Base-by-base conservation (phyloP, 2,797 vertebrate species). In the Megaceryle alcyon region DNA sequence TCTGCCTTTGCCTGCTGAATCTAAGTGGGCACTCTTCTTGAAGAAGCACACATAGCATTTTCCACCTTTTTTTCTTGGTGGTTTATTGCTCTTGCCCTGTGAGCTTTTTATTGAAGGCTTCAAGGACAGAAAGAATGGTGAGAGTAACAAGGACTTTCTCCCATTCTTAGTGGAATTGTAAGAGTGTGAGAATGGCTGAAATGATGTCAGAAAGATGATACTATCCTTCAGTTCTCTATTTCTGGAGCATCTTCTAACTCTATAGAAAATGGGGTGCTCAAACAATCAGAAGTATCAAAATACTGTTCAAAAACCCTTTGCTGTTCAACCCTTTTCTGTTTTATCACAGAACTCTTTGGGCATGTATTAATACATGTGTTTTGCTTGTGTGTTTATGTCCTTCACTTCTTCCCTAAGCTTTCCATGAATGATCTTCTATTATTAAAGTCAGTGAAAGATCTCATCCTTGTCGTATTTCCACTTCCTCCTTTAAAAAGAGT, bases 401-500 rank as follows among this genome's bases (percentile, higher is more conserved):
- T 86, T 88, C 49, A n/a, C 44, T 60, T 82, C 41, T 88, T 76
- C 90, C 43, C 57, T 54, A 70, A 72, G 48, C 80, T 90, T 92
- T 91, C 82, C 66, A 92, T 0, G 0, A 84, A 84, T 28, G 10
- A 86, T 63, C 77, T 79, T 95, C 61, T 64, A 86, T 88, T 95
- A 96, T 94, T 93, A 84, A 96, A 79, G 70, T 43, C 76, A 75
- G 53, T 39, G 53, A 84, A 84, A 80, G 63, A 90, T 66, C 70
- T 86, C 88, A 80, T 86, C 80, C 73, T 93, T 86, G 70, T 70
- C 59, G 10, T 84, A 94, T 48, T 91, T 92, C 92, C 69, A 86
- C 46, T 83, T 95, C 51, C 66, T 84, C 68, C 87, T 75, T 78
- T 15, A 17, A 65, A 82, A 92, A 82, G 31, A 96, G 90, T 81